Conservation (phyloP, 2,797 vertebrate species). For the Varecia variegata region DNA sequence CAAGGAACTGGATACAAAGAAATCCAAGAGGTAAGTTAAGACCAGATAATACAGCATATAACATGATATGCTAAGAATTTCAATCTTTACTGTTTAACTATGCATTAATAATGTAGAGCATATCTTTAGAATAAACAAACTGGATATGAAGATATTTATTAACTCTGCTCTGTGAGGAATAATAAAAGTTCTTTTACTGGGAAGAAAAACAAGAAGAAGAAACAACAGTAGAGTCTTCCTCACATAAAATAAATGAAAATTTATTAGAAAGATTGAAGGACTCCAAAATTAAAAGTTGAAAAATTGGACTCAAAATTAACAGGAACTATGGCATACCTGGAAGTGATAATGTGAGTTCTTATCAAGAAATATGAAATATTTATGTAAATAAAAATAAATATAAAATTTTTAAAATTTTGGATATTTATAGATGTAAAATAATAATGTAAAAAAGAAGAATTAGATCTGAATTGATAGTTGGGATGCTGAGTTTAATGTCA, state of each 20-base stretch:
- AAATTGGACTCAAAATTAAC: background rate
- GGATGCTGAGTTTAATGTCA: background rate
- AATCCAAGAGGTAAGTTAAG: background rate
- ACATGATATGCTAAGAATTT: background rate
- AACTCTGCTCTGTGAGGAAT: background rate
- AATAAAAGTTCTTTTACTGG: background rate
- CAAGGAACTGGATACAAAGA: background rate
- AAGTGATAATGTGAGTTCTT: background rate
- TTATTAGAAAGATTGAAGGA: background rate
- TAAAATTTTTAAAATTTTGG: background rate
- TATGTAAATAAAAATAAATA: background rate
- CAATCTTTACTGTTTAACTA: background rate
- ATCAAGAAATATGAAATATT: background rate
- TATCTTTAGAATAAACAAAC: background rate
- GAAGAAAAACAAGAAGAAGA: background rate
- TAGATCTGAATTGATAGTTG: background rate
- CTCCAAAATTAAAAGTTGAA: background rate
- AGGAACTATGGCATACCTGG: background rate
- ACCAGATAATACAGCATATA: background rate
- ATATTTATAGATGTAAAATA: background rate
- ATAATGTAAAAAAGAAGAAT: background rate
- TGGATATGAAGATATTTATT: background rate
- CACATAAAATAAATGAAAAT: background rate
- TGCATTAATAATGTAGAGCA: background rate
- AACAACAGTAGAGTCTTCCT: background rate